Conservation (phyloP, 2,888 invertebrate species). For the Andrena minutula region DNA sequence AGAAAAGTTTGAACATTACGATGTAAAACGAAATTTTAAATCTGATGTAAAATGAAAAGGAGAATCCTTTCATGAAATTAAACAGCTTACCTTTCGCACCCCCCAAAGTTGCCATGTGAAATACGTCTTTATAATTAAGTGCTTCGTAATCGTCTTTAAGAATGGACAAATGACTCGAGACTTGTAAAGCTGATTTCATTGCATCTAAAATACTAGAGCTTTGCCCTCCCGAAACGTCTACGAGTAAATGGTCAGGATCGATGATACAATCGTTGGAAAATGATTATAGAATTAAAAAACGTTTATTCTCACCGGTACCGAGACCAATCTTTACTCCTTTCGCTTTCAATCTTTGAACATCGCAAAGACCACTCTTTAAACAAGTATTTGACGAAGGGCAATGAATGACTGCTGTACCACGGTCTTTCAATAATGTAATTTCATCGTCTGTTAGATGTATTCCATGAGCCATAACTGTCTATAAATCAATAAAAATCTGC, state of each 20-base stretch:
- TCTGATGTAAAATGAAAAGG: slow-evolving; percentile 4
- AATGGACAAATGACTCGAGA: slow-evolving; percentile 90
- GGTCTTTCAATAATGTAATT: slow-evolving; percentile 87
- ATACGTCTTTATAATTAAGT: slow-evolving; percentile 91
- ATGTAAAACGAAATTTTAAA: slow-evolving; percentile 4
- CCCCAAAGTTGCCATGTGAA: slow-evolving; percentile 94
- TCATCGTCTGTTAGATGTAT: slow-evolving; percentile 91
- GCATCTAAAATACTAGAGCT: slow-evolving; percentile 91
- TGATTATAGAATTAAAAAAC: neutral
- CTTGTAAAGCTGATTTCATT: slow-evolving; percentile 90
- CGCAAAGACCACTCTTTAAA: slow-evolving; percentile 93
- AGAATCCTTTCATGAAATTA: slow-evolving; percentile 14
- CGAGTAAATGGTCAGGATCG: neutral
- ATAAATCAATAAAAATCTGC: slow-evolving; percentile 75
- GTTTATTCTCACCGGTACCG: slow-evolving; percentile 90
- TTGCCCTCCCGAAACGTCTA: slow-evolving; percentile 94
- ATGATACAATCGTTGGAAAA: neutral
- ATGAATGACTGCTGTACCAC: slow-evolving; percentile 91
- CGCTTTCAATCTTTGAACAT: slow-evolving; percentile 89
- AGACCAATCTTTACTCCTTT: slow-evolving; percentile 91
- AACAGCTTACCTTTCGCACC: slow-evolving; percentile 90
- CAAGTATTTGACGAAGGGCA: slow-evolving; percentile 95
- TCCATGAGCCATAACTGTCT: slow-evolving; percentile 94
- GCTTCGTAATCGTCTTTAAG: slow-evolving; percentile 85
- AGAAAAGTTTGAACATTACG: slow-evolving; percentile 75